phyloP scores from a whole-genome alignment of 2,113 vertebrate genomes.

The Falcunculus frontatus region DNA sequence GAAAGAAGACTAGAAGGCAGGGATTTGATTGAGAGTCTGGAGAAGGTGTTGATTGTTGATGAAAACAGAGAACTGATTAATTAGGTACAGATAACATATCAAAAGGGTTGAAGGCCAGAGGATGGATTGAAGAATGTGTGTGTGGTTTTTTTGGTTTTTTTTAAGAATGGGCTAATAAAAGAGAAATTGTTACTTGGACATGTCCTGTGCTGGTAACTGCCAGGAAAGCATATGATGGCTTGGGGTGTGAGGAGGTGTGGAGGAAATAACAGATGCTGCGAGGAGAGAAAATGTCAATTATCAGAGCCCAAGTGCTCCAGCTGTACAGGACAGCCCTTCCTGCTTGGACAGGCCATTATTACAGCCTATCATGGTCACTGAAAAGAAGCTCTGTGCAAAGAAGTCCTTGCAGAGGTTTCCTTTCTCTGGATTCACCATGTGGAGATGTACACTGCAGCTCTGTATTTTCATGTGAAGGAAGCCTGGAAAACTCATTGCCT shows the following conservation, averaged over 20 bases:
- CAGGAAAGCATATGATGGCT: not conserved
- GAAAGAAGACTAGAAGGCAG: not conserved
- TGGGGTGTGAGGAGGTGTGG: not conserved
- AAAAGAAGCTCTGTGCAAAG: not conserved
- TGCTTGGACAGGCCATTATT: not conserved
- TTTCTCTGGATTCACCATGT: not conserved
- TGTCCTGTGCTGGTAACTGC: not conserved
- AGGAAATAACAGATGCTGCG: not conserved
- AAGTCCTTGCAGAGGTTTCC: not conserved
- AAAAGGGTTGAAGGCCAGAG: not conserved
- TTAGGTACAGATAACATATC: not conserved
- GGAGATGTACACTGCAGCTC: not conserved
- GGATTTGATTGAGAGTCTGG: not conserved
- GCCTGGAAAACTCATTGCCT: not conserved
- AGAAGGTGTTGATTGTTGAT: not conserved
- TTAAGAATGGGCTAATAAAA: not conserved
- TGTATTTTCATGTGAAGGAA: not conserved
- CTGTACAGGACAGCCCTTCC: not conserved
- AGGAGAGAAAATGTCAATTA: not conserved
- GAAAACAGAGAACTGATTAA: not conserved
- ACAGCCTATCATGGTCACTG: not conserved
- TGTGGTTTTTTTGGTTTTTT: not conserved
- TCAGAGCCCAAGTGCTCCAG: not conserved
- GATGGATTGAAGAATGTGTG: not conserved
- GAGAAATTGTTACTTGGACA: not conserved